Evolutionary conservation across 2,888 invertebrate genomes (phyloP).

Genomic region (Desoria tigrina): DNA sequence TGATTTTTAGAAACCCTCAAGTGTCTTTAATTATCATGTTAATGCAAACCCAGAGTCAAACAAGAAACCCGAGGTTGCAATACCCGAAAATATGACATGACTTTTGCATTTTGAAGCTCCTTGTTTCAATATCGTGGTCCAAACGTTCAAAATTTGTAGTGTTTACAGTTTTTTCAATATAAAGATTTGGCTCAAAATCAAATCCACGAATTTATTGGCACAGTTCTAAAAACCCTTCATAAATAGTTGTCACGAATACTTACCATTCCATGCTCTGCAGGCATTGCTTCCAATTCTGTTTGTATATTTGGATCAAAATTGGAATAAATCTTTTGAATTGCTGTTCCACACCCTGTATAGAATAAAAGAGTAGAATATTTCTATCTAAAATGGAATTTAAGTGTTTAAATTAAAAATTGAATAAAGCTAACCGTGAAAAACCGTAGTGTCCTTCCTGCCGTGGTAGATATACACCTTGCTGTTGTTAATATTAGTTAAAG

Average conservation of each 20-base stretch:
- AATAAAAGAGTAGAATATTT: not conserved
- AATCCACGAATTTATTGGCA: no score
- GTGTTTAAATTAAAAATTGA: not conserved
- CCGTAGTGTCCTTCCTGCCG: slow-evolving; percentile 55
- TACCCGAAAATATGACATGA: no score
- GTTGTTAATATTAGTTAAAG: slow-evolving; percentile 53
- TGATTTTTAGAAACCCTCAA: slow-evolving; percentile 10
- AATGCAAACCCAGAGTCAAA: no score
- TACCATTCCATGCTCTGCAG: slow-evolving; percentile 46
- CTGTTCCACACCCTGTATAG: slow-evolving; percentile 25
- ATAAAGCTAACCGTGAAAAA: slow-evolving; percentile 54
- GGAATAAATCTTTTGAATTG: slow-evolving; percentile 32
- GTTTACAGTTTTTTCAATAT: no score
- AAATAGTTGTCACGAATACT: not conserved
- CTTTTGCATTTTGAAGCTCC: no score
- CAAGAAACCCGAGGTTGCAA: no score
- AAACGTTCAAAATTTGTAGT: no score
- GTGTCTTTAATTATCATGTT: no score
- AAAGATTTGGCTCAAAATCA: no score
- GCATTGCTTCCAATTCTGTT: slow-evolving; percentile 20
- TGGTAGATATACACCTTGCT: slow-evolving; percentile 56
- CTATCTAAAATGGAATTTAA: not conserved
- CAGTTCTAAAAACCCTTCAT: no score
- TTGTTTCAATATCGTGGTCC: no score
- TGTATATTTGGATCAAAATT: slow-evolving; percentile 28